Evolutionary conservation across 2,888 invertebrate genomes (phyloP), one percentile per base, ranked within the genome.

Genomic region (Laothoe populi): DNA sequence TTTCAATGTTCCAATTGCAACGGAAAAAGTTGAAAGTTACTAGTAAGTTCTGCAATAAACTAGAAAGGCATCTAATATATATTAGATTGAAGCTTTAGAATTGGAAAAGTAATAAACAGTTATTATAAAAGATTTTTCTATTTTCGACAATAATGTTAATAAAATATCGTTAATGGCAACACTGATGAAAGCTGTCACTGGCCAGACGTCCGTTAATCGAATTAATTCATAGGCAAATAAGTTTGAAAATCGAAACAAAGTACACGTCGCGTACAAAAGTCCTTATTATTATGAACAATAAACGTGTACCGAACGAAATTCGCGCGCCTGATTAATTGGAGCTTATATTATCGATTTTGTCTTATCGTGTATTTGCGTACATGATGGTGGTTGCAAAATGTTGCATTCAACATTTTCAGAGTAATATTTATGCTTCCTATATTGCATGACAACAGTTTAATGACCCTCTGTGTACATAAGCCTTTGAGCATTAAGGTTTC

Each of bases 281-380:
- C 59, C 21, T 66, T 61, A 58, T 49, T 49, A 26, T 1, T 24
- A 24, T 24, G 7, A 0, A 31, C 26, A 49, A 48, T 11, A 40
- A 21, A 44, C 8, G 38, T 48, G 23, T 48, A 7, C 35, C 19
- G 21, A 38, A 38, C 48, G 35, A 46, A 24, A 48, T 38, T 19
- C 13, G 57, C 63, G 72, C 71, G 75, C 67, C 74, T 72, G 74
- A 78, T 79, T 82, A 82, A 84, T 83, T 82, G 79, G 70, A 73
- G 82, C 79, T 82, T 79, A 79, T 75, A 64, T 59, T 78, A 86
- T 86, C 75, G 85, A 84, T 86, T 86, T 85, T 81, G 80, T 82
- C 83, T 85, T 84, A 83, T 66, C 42, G 57, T 59, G 65, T 62
- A 65, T 59, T 48, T 57, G 53, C 42, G 45, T 53, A 58, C 26